Percentiles rank a stretch among this genome's conserved stretches.
These are phyloP conservation scores for Calidris pygmaea DNA, from an alignment of 2,113 vertebrate genomes.

Conservation along the genomic window DNA sequence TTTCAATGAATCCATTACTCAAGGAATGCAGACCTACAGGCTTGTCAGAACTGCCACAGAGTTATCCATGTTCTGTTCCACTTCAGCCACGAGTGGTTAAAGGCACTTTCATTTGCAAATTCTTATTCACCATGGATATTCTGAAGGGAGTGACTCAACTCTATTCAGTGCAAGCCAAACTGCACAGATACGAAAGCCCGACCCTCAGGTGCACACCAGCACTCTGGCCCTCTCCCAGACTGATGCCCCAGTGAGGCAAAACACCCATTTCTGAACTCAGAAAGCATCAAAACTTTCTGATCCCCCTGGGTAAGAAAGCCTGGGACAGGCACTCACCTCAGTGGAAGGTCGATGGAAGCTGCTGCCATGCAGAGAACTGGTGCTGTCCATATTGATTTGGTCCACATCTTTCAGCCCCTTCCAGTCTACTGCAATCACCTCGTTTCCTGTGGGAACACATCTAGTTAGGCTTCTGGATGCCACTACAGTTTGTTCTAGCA, in stretches of 20 bases:
- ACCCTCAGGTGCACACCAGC: background rate
- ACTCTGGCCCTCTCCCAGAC: background rate
- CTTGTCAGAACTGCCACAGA: background rate
- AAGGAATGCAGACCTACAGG: background rate
- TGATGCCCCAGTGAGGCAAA: background rate
- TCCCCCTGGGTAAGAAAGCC: background rate
- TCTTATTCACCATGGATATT: background rate
- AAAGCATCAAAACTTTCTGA: background rate
- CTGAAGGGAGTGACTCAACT: background rate
- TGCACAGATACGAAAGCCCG: background rate
- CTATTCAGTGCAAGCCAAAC: background rate
- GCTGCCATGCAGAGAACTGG: constrained; percentile 80
- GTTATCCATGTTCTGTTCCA: background rate
- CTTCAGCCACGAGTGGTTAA: background rate
- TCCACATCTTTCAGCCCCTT: constrained; percentile 83
- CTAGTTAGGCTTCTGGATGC: background rate
- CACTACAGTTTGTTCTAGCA: background rate
- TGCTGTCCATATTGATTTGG: constrained; percentile 82
- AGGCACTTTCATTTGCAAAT: background rate
- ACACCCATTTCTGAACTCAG: background rate
- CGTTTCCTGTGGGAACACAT: constrained; percentile 68
- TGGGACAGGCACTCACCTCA: constrained; percentile 66
- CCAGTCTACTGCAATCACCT: constrained; percentile 83
- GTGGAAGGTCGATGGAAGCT: constrained; percentile 80
- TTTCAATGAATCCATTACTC: background rate